Conservation (phyloP, 2,888 invertebrate species). For the Habrosyne pyritoides region DNA sequence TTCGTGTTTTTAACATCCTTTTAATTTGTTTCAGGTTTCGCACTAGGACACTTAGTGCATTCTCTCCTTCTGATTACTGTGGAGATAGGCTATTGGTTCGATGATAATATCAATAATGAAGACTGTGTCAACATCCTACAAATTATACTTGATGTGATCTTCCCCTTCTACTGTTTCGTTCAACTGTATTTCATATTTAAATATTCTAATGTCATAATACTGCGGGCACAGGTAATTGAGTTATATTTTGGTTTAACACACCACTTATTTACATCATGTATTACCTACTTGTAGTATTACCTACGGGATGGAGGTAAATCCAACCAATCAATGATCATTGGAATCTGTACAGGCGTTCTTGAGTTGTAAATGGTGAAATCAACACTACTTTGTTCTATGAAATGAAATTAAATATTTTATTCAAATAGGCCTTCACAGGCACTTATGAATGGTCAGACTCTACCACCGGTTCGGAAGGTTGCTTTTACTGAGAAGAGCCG, state of each 20-base stretch:
- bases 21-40: conserved; percentile 84
- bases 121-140: conserved; percentile 85
- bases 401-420: no score
- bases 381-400: no score
- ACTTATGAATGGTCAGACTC: no score
- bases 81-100: conserved; percentile 85
- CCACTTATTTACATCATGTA: neutral
- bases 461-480: no score
- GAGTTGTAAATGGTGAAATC: no score
- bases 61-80: conserved; percentile 87
- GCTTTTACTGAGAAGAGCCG: no score
- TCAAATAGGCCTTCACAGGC: no score
- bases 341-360: no score
- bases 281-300: no score
- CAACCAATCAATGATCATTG: no score
- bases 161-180: conserved; percentile 89
- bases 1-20: neutral
- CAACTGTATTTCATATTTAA: conserved; percentile 92
- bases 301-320: no score
- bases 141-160: conserved; percentile 86
- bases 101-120: conserved; percentile 77
- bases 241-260: neutral
- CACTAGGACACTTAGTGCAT: conserved; percentile 90
- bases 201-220: conserved; percentile 89
- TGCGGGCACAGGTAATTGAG: conserved; percentile 62